Evolutionary conservation across 2,797 vertebrate species (phyloP).

Genomic region (Ambastaia sidthimunki): DNA sequence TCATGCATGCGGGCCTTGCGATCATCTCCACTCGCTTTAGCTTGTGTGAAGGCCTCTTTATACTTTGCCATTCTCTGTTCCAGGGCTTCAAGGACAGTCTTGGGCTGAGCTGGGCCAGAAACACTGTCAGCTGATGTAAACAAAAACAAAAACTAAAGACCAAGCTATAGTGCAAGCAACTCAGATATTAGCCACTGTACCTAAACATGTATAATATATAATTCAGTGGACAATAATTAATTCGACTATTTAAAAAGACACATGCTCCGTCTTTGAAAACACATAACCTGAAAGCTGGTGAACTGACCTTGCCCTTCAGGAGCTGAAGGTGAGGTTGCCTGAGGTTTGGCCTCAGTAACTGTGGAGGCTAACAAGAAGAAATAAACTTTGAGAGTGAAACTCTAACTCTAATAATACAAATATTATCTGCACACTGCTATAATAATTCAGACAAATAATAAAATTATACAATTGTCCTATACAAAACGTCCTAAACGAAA

Average conservation of each 20-base stretch:
- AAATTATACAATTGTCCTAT: neutral
- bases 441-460: neutral
- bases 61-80: slow-evolving; percentile 92
- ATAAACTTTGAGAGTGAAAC: neutral
- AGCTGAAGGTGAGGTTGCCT: slow-evolving; percentile 47
- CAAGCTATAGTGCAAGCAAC: neutral
- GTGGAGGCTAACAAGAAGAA: neutral
- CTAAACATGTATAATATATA: neutral
- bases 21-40: slow-evolving; percentile 86
- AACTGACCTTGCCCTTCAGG: slow-evolving; percentile 66
- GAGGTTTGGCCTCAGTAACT: slow-evolving; percentile 51
- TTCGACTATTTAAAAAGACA: neutral
- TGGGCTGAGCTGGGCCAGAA: slow-evolving; percentile 72
- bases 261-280: neutral
- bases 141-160: slow-evolving; percentile 1
- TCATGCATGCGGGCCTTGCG: slow-evolving; percentile 95
- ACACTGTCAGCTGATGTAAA: neutral
- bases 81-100: slow-evolving; percentile 84
- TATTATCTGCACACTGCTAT: neutral
- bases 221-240: neutral
- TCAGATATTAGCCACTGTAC: neutral
- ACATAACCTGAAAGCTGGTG: neutral
- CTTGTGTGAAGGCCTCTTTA: slow-evolving; percentile 84
- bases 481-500: neutral
- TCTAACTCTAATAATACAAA: neutral